phyloP scores from a whole-genome alignment of 23 tunicate genomes.

The Botrylloides violaceus region DNA sequence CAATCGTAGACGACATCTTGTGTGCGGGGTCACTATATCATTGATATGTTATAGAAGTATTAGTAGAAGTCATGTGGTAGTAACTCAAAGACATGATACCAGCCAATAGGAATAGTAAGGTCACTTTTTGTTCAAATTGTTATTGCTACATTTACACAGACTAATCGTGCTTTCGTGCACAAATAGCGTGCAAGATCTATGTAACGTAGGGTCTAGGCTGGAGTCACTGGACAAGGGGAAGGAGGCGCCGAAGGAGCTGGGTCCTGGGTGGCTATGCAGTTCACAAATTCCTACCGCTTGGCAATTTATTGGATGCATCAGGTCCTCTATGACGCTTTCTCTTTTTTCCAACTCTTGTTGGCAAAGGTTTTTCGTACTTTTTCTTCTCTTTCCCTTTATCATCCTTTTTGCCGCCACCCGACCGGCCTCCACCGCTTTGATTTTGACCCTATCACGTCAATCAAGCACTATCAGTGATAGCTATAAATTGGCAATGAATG shows the following conservation, averaged over 20 bases:
- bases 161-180: neutral
- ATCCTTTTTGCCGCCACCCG: slow-evolving; percentile 82
- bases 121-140: neutral
- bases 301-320: slow-evolving; percentile 97
- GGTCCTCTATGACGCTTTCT: slow-evolving; percentile 90
- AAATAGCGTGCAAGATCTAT: too few relatives aligned
- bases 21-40: slow-evolving; percentile 76
- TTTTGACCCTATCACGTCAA: slow-evolving; percentile 66
- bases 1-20: slow-evolving; percentile 88
- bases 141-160: neutral
- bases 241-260: too few relatives aligned
- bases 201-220: too few relatives aligned
- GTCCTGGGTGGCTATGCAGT: too few relatives aligned
- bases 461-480: too few relatives aligned
- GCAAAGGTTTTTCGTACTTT: slow-evolving; percentile 94
- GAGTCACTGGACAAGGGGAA: too few relatives aligned
- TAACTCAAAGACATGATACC: too few relatives aligned
- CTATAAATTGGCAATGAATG: too few relatives aligned
- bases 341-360: slow-evolving; percentile 93
- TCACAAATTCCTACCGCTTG: slow-evolving; percentile 80
- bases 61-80: too few relatives aligned
- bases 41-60: neutral
- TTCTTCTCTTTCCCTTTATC: slow-evolving; percentile 97
- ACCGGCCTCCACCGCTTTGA: slow-evolving; percentile 76
- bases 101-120: too few relatives aligned